Percentiles rank a stretch among this genome's conserved stretches.
phyloP scores from a whole-genome alignment of 2,797 vertebrate genomes.

The Gobio occitaniae region DNA sequence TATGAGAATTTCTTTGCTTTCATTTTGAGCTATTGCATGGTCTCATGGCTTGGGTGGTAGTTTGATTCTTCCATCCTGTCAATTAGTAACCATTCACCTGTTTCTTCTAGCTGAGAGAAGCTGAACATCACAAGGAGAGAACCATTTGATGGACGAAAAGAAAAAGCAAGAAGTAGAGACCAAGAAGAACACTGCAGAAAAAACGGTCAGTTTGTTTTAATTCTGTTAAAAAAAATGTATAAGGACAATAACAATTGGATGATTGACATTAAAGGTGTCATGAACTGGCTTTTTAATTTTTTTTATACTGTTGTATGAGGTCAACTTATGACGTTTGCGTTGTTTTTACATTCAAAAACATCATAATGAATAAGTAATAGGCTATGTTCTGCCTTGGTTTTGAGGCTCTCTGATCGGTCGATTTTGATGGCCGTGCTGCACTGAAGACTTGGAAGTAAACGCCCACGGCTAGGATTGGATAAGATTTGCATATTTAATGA shows the following conservation, averaged over 20 bases:
- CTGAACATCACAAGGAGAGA: conserved; percentile 89
- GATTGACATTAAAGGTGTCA: background rate
- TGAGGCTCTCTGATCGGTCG: too few species aligned
- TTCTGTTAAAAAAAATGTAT: background rate
- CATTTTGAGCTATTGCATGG: background rate
- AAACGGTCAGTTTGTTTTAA: conserved; percentile 16
- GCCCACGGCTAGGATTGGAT: too few species aligned
- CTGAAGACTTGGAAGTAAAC: too few species aligned
- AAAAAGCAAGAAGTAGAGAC: conserved; percentile 98
- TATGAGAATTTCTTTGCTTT: background rate
- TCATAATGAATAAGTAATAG: too few species aligned
- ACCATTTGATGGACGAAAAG: conserved; percentile 95
- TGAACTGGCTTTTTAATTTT: too few species aligned
- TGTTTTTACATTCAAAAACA: too few species aligned
- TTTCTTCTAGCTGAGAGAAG: conserved; percentile 82
- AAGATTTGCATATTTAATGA: too few species aligned
- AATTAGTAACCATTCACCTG: conserved; percentile 33
- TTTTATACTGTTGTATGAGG: too few species aligned
- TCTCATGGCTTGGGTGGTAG: background rate
- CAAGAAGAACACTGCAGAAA: conserved; percentile 75
- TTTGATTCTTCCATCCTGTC: background rate
- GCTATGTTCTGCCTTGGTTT: too few species aligned
- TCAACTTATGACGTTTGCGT: too few species aligned
- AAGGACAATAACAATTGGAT: background rate
- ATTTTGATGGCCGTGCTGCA: too few species aligned